A percentile compares a stretch with the other conserved stretches of the same genome.
These are phyloP conservation scores for Masticophis lateralis DNA, from an alignment of 2,797 vertebrate species.

Conservation along the genomic window DNA sequence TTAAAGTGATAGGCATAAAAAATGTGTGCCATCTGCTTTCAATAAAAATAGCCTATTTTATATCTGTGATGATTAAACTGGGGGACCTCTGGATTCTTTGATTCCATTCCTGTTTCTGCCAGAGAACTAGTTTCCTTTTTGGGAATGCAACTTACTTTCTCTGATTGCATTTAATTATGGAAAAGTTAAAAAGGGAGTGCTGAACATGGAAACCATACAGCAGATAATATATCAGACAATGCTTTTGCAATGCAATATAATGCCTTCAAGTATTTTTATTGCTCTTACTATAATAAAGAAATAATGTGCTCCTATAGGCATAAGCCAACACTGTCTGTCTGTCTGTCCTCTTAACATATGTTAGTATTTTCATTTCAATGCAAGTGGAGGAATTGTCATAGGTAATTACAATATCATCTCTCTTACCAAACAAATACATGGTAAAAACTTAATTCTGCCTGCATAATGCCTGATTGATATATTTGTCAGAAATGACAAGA, in stretches of 20 bases:
- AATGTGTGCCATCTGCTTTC: constrained; percentile 67
- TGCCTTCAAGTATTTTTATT: neutral
- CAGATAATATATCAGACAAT: neutral
- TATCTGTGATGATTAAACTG: constrained; percentile 57
- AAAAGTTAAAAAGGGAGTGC: neutral
- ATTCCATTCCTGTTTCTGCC: constrained; percentile 51
- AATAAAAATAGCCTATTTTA: constrained; percentile 65
- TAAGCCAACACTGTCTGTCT: neutral
- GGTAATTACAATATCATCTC: neutral
- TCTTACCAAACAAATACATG: neutral
- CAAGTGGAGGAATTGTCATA: neutral
- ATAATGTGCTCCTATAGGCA: neutral
- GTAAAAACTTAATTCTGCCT: neutral
- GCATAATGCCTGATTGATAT: neutral
- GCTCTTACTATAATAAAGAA: neutral
- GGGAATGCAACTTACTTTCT: constrained; percentile 32
- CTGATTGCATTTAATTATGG: constrained; percentile 25
- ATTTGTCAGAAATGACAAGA: neutral
- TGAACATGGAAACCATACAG: neutral
- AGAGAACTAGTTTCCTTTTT: constrained; percentile 6
- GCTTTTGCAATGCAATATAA: neutral
- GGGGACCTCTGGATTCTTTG: constrained; percentile 47
- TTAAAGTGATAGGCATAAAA: constrained; percentile 57
- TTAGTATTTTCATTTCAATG: neutral
- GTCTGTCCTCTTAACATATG: neutral